Conservation (phyloP, 2,888 invertebrate genomes). For the Lasioglossum calceatum region DNA sequence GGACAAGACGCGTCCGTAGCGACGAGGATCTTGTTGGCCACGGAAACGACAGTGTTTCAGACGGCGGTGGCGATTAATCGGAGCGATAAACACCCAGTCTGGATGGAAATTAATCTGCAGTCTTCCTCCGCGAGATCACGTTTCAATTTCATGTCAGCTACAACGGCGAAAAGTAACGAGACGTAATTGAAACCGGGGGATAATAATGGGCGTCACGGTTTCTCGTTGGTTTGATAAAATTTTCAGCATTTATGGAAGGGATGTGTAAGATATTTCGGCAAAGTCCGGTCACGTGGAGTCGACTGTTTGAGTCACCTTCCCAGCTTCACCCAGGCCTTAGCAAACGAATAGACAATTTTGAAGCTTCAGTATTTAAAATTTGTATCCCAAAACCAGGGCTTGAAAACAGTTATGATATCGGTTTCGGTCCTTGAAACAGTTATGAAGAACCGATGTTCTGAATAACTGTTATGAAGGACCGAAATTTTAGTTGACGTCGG, state of each 20-base stretch:
- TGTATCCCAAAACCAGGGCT: background rate
- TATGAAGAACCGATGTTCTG: too few relatives aligned
- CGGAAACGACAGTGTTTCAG: constrained; percentile 21
- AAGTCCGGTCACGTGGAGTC: background rate
- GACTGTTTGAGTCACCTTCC: too few relatives aligned
- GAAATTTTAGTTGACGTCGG: too few relatives aligned
- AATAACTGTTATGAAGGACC: too few relatives aligned
- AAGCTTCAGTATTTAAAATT: background rate
- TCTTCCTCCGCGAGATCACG: constrained; percentile 19
- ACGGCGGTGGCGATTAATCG: constrained; percentile 45
- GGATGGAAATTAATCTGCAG: constrained; percentile 49
- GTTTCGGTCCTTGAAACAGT: too few relatives aligned
- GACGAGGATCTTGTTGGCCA: background rate
- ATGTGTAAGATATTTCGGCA: background rate
- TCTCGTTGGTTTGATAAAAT: background rate
- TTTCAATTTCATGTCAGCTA: constrained; percentile 12
- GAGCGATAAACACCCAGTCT: constrained; percentile 38
- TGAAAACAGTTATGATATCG: too few relatives aligned
- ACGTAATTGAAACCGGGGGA: constrained; percentile 8
- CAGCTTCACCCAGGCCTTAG: background rate
- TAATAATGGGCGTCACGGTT: background rate
- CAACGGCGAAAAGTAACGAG: background rate
- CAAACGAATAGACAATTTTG: background rate
- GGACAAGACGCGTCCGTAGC: constrained; percentile 4
- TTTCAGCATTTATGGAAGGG: background rate